phyloP scores from a whole-genome alignment of 1,140 invertebrate genomes.

The Phenacoccus solenopsis region DNA sequence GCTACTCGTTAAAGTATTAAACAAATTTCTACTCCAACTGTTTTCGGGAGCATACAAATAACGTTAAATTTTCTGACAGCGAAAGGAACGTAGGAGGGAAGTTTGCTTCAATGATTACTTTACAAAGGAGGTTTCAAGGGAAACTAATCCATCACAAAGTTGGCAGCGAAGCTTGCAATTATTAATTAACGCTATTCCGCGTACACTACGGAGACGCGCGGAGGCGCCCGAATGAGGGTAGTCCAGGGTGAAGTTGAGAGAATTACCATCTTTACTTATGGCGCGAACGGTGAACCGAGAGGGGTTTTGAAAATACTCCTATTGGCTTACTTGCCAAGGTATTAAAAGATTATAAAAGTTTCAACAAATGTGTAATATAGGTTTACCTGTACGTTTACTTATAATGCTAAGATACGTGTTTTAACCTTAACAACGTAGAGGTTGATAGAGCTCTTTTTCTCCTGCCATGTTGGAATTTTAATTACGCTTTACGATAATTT shows the following conservation, averaged over 20 bases:
- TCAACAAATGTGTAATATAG: background rate
- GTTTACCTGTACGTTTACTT: background rate
- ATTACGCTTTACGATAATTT: no score
- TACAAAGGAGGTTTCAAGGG: constrained; percentile 14
- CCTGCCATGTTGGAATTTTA: no score
- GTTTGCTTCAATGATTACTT: constrained; percentile 18
- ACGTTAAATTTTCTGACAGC: constrained; percentile 3
- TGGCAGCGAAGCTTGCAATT: constrained; percentile 17
- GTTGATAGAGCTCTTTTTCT: no score
- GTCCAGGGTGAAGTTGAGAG: background rate
- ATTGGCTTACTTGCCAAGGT: background rate
- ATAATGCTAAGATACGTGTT: no score
- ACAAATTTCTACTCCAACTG: constrained; percentile 17
- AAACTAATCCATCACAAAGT: constrained; percentile 18
- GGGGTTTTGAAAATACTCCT: background rate
- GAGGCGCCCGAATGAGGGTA: background rate
- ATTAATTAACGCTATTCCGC: constrained; percentile 14
- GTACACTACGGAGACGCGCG: background rate
- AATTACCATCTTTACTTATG: constrained; percentile 6
- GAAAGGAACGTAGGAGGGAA: background rate
- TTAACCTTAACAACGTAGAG: no score
- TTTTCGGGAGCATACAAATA: constrained; percentile 12
- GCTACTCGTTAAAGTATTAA: constrained; percentile 11
- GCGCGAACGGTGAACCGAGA: background rate
- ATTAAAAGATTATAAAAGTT: background rate